These are phyloP conservation scores for Meles meles DNA, from an alignment of 2,113 vertebrate genomes.

Conservation along the genomic window DNA sequence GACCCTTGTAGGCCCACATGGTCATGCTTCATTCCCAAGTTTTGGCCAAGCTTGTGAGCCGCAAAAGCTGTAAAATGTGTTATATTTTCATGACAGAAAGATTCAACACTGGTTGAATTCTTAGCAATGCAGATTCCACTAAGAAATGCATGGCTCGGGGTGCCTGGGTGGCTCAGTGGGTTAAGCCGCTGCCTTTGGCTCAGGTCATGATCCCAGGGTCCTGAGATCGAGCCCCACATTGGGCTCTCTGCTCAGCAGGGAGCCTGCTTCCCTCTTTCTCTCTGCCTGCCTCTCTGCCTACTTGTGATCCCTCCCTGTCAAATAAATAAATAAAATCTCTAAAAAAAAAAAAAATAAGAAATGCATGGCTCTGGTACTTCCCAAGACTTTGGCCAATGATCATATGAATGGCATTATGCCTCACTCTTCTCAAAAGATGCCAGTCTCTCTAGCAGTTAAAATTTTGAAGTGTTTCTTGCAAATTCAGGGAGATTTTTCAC, in stretches of 20 bases:
- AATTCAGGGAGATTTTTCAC: not conserved
- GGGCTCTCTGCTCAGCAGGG: too few species aligned
- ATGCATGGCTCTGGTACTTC: not conserved
- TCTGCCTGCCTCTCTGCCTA: too few species aligned
- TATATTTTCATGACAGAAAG: not conserved
- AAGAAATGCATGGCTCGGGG: not conserved
- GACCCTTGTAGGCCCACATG: not conserved
- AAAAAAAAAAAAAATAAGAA: not conserved
- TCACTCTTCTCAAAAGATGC: not conserved
- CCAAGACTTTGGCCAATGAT: not conserved
- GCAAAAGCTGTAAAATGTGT: not conserved
- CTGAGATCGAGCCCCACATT: too few species aligned
- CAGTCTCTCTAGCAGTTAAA: conserved; percentile 22
- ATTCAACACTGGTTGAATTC: not conserved
- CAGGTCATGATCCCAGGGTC: too few species aligned
- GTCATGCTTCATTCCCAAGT: conserved; percentile 37
- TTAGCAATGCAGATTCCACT: not conserved
- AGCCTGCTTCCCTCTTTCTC: too few species aligned
- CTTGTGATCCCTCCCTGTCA: too few species aligned
- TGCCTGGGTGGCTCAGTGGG: too few species aligned
- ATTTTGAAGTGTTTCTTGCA: not conserved
- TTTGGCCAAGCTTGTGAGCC: conserved; percentile 3
- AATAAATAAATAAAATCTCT: too few species aligned
- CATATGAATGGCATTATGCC: not conserved
- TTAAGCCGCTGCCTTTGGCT: too few species aligned